These are phyloP conservation scores for Cactoblastis cactorum DNA, from an alignment of 2,888 invertebrate species.

Conservation along the genomic window DNA sequence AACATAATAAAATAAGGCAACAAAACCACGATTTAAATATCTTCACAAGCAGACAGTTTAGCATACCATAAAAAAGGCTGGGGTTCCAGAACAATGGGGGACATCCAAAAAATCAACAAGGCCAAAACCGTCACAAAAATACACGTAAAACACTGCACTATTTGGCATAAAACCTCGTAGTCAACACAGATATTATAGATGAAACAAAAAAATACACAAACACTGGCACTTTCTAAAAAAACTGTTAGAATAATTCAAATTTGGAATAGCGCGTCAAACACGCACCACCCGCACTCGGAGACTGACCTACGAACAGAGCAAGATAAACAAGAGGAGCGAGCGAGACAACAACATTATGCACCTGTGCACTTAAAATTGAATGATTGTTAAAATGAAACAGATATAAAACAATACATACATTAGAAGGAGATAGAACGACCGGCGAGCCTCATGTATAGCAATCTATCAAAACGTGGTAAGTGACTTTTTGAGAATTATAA, in stretches of 20 bases:
- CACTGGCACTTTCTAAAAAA: slow-evolving; percentile 47
- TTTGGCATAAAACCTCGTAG: background rate
- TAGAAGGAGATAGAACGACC: slow-evolving; percentile 48
- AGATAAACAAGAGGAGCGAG: slow-evolving; percentile 55
- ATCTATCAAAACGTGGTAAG: slow-evolving; percentile 33
- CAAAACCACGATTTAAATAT: background rate
- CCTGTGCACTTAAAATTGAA: slow-evolving; percentile 74
- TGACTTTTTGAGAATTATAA: slow-evolving; percentile 23
- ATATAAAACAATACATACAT: slow-evolving; percentile 64
- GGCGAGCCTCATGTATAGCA: slow-evolving; percentile 27
- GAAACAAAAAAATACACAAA: slow-evolving; percentile 36
- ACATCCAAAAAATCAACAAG: slow-evolving; percentile 23
- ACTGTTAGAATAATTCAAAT: slow-evolving; percentile 22
- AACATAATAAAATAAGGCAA: background rate
- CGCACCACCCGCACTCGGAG: slow-evolving; percentile 39
- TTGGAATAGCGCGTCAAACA: slow-evolving; percentile 38
- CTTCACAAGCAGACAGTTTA: background rate
- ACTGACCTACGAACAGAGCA: slow-evolving; percentile 51
- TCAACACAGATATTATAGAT: background rate
- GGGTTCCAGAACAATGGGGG: slow-evolving; percentile 12
- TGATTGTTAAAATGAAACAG: slow-evolving; percentile 53
- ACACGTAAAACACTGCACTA: slow-evolving; percentile 25
- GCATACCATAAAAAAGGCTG: slow-evolving; percentile 12
- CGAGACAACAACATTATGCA: slow-evolving; percentile 60
- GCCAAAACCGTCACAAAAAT: slow-evolving; percentile 28